phyloP scores from a whole-genome alignment of 2,797 vertebrate species.

The Scolopax rusticola region DNA sequence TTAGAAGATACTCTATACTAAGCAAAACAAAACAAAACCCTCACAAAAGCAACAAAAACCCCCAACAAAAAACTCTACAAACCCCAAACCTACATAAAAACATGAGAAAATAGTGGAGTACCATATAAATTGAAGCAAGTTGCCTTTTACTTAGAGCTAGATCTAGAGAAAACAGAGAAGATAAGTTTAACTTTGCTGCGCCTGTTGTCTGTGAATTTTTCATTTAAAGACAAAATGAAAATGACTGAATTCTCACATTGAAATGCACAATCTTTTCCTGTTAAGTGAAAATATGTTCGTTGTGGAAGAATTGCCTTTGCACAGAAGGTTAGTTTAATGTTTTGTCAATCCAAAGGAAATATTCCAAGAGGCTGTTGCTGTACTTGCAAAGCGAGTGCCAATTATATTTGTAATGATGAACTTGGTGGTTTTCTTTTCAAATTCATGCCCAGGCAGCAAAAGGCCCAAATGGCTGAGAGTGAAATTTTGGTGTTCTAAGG shows the following conservation, averaged over 20 bases:
- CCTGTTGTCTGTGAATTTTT: neutral
- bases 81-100: neutral
- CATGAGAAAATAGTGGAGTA: neutral
- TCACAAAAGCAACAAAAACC: neutral
- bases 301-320: neutral
- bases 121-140: neutral
- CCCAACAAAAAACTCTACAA: neutral
- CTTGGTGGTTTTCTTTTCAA: neutral
- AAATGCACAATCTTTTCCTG: conserved; percentile 1
- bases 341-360: neutral
- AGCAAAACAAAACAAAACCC: neutral
- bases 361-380: neutral
- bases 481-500: neutral
- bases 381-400: neutral
- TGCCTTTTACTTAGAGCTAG: neutral
- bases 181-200: neutral
- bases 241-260: neutral
- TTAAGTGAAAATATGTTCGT: neutral
- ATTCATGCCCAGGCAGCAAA: neutral
- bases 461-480: neutral
- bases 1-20: neutral
- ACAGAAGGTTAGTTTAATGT: conserved; percentile 39
- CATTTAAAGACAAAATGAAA: neutral
- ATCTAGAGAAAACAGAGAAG: neutral
- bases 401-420: neutral